Evolutionary conservation across 1,140 invertebrate species (phyloP).

Genomic region (Pseudomyrmex cubaensis): DNA sequence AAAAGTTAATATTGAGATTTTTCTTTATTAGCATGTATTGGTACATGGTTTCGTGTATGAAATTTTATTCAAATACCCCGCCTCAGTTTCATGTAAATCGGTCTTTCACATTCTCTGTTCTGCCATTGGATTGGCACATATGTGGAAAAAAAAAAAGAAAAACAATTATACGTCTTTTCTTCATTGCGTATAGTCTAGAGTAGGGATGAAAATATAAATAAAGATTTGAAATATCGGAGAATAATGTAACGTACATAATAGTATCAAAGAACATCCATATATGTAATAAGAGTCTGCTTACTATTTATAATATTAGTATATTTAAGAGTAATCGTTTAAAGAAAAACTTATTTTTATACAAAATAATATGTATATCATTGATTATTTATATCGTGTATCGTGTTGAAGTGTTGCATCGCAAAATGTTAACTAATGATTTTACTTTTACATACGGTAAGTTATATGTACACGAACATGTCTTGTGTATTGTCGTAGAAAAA

Average conservation of each 20-base stretch:
- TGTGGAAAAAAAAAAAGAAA: constrained; percentile 15
- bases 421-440: constrained; percentile 63
- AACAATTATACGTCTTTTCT: background rate
- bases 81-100: constrained; percentile 7
- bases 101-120: constrained; percentile 15
- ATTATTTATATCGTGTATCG: constrained; percentile 63
- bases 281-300: constrained; percentile 47
- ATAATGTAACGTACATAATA: constrained; percentile 75
- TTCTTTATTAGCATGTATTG: background rate
- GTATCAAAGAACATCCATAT: constrained; percentile 52
- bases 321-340: constrained; percentile 10
- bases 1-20: constrained; percentile 4
- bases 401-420: constrained; percentile 59
- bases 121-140: constrained; percentile 28
- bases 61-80: constrained; percentile 56
- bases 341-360: constrained; percentile 41
- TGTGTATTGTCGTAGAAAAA: background rate
- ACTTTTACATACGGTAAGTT: constrained; percentile 61
- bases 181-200: constrained; percentile 29
- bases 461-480: background rate
- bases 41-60: background rate
- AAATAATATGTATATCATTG: constrained; percentile 46
- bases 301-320: constrained; percentile 43
- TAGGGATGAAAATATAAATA: constrained; percentile 80
- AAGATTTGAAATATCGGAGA: constrained; percentile 69